Evolutionary conservation across 2,797 vertebrate species (phyloP).

Genomic region (Stomatorhinus walkeri): DNA sequence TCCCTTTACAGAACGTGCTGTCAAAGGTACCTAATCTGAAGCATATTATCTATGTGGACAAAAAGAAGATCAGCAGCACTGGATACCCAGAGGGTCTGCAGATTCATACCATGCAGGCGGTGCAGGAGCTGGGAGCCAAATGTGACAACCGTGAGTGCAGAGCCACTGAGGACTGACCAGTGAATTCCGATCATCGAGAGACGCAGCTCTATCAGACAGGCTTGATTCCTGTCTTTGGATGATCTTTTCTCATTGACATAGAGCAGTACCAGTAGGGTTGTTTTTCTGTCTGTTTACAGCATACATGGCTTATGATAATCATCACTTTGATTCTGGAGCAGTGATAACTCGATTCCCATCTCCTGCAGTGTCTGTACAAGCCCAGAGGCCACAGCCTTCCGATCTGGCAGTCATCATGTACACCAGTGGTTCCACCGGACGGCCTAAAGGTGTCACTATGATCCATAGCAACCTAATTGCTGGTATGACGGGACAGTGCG

Average conservation of each 20-base stretch:
- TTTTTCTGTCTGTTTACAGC: neutral
- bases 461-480: conserved; percentile 87
- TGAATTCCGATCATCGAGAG: neutral
- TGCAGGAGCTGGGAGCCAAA: conserved; percentile 78
- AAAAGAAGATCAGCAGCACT: conserved; percentile 66
- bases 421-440: conserved; percentile 92
- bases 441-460: conserved; percentile 95
- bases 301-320: neutral
- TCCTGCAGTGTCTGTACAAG: conserved; percentile 57
- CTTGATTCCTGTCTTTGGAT: neutral
- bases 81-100: conserved; percentile 75
- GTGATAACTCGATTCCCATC: neutral
- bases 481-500: conserved; percentile 94
- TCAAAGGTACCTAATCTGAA: conserved; percentile 70
- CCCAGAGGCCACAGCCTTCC: conserved; percentile 69
- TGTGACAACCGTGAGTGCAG: conserved; percentile 77
- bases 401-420: conserved; percentile 96
- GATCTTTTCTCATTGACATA: neutral
- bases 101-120: conserved; percentile 79
- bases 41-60: conserved; percentile 87
- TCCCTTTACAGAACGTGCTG: conserved; percentile 64
- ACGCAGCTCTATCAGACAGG: neutral
- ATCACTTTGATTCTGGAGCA: neutral
- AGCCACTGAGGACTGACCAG: neutral
- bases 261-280: neutral